Percentiles rank a stretch among this genome's conserved stretches.
Evolutionary conservation across 2,888 invertebrate species (phyloP).

Genomic region (Agrochola litura): DNA sequence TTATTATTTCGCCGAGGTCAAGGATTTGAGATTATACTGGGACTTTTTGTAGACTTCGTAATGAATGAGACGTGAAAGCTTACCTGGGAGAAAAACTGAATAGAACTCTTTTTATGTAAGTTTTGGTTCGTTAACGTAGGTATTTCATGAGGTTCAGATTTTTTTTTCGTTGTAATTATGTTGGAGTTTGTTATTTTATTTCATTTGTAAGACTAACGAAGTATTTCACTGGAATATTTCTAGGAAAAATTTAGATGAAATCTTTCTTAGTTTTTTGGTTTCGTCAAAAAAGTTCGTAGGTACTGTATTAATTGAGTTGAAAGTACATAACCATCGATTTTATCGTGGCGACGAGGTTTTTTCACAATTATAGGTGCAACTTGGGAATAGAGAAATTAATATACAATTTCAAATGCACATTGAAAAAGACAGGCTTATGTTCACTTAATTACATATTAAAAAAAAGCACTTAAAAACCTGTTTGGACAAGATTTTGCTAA

Average conservation of each 20-base stretch:
- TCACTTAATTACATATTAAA: no score
- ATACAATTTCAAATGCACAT: neutral
- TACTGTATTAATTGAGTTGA: neutral
- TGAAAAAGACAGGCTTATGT: no score
- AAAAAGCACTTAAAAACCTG: neutral
- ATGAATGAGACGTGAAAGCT: constrained; percentile 67
- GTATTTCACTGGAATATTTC: constrained; percentile 22
- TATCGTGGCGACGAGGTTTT: neutral
- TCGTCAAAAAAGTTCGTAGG: neutral
- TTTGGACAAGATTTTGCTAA: neutral
- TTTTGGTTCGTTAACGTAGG: constrained; percentile 59
- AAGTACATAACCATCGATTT: neutral
- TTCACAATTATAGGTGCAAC: no score
- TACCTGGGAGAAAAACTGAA: constrained; percentile 60
- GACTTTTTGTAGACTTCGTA: constrained; percentile 66
- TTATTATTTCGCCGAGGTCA: constrained; percentile 73
- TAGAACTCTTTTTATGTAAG: constrained; percentile 60
- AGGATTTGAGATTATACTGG: constrained; percentile 67
- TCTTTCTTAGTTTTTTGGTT: neutral
- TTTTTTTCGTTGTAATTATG: constrained; percentile 40
- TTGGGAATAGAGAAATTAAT: neutral
- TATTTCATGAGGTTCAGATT: constrained; percentile 35
- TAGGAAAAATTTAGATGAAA: neutral
- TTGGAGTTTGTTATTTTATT: constrained; percentile 20
- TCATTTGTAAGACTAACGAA: constrained; percentile 33